phyloP scores from a whole-genome alignment of 2,113 vertebrate species.

The Balaeniceps rex region DNA sequence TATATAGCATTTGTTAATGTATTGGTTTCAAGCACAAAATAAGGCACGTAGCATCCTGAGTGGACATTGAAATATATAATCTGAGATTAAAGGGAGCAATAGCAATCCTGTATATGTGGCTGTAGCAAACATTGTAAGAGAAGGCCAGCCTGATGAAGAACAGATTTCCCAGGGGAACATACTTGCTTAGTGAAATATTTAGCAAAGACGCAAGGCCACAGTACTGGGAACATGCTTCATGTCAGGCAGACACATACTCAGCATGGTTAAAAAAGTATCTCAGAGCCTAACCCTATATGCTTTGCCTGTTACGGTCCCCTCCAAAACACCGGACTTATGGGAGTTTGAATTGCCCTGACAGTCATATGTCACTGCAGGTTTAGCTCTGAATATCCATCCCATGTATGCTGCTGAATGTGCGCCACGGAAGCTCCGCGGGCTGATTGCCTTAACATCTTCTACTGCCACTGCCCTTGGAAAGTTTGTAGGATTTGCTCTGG shows the following conservation, averaged over 20 bases:
- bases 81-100: neutral
- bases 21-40: neutral
- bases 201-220: accelerated
- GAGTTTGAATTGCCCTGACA: neutral
- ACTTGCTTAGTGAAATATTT: neutral
- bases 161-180: neutral
- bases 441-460: constrained; percentile 68
- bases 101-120: neutral
- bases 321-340: neutral
- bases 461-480: constrained; percentile 73
- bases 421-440: constrained; percentile 69
- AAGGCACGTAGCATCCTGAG: neutral
- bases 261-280: accelerated
- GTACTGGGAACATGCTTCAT: neutral
- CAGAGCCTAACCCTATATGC: neutral
- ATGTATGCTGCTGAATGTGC: constrained; percentile 78
- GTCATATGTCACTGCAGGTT: constrained; percentile 51
- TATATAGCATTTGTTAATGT: neutral
- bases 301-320: neutral
- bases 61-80: neutral
- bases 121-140: neutral
- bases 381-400: constrained; percentile 64
- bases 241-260: neutral
- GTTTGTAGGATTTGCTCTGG: constrained; percentile 77
- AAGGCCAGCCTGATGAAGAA: neutral